Base-by-base conservation (phyloP, 2,888 invertebrate species). In the Euplagia quadripunctaria region DNA sequence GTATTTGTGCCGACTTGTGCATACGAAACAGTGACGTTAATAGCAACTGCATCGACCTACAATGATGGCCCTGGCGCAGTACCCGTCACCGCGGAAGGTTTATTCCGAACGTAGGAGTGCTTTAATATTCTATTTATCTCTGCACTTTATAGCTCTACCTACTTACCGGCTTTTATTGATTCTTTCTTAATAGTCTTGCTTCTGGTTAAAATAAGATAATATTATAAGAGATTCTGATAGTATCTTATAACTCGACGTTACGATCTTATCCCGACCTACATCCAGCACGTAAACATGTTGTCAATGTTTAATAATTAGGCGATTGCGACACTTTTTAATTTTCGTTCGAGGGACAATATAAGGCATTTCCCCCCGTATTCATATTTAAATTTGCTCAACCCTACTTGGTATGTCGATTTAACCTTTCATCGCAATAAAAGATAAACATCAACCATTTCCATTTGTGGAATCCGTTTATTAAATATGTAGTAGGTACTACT, bases 21-120 rank as follows among this genome's bases (percentile, higher is more conserved):
- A 81, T 78, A 81, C 70, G 81, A 84, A 81, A 82, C 82, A 82
- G 82, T 82, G 81, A 83, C 76, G 82, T 77, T 80, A 80, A 78
- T 83, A 80, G 71, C 81, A 81, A 83, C 82, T 87, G 86, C 87
- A 86, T 81, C 85, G 87, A 88, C 88, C 85, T 88, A 88, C 86
- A 86, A 80, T 78, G 79, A 83, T 82, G 89, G 84, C 88, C 88
- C 87, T 88, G 89, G 79, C 74, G 71, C 78, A 78, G 79, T 77
- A 84, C 85, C 88, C 85, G 81, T 88, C 87, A 77, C 88, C 76
- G 70, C 84, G 76, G 78, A 79, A 86, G 83, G 85, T 84, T 87
- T 85, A 86, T 81, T 81, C 71, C 82, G 70, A 84, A 83, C 82
- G 85, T 86, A 86, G 82, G 82, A 81, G 81, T 85, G 80, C 70